Conservation (phyloP, 2,797 vertebrate genomes). For the Limnodromus scolopaceus region DNA sequence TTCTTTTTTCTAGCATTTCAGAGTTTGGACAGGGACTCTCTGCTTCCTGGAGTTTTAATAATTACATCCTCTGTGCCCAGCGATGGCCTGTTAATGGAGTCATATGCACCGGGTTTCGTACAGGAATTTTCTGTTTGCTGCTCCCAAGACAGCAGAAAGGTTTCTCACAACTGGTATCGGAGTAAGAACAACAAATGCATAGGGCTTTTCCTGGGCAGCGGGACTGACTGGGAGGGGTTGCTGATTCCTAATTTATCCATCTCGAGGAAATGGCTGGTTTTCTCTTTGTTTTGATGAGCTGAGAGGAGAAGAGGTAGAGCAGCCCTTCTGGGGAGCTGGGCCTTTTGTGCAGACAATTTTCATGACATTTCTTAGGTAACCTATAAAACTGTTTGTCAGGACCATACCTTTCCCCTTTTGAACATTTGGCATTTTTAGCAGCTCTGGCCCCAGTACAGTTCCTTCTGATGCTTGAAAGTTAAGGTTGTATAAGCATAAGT, state of each 20-base stretch:
- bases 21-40: slow-evolving; percentile 67
- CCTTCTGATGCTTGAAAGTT: slow-evolving; percentile 8
- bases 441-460: neutral
- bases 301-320: slow-evolving; percentile 47
- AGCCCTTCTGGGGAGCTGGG: slow-evolving; percentile 25
- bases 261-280: slow-evolving; percentile 54
- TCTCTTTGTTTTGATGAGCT: slow-evolving; percentile 51
- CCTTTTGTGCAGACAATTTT: neutral
- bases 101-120: slow-evolving; percentile 31
- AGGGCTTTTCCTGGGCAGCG: slow-evolving; percentile 67
- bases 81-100: slow-evolving; percentile 63
- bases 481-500: neutral
- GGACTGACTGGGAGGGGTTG: slow-evolving; percentile 51
- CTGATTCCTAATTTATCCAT: slow-evolving; percentile 59
- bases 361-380: slow-evolving; percentile 8
- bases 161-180: slow-evolving; percentile 60
- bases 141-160: slow-evolving; percentile 60
- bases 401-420: neutral
- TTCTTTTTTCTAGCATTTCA: slow-evolving; percentile 25
- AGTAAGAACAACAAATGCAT: slow-evolving; percentile 60
- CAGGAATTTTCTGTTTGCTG: slow-evolving; percentile 68
- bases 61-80: slow-evolving; percentile 73
- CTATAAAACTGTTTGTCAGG: neutral
- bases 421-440: neutral
- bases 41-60: slow-evolving; percentile 70